These are phyloP conservation scores for Echinarachnius parma DNA, from an alignment of 53 echinoderm and acorn worm genomes.

Conservation along the genomic window DNA sequence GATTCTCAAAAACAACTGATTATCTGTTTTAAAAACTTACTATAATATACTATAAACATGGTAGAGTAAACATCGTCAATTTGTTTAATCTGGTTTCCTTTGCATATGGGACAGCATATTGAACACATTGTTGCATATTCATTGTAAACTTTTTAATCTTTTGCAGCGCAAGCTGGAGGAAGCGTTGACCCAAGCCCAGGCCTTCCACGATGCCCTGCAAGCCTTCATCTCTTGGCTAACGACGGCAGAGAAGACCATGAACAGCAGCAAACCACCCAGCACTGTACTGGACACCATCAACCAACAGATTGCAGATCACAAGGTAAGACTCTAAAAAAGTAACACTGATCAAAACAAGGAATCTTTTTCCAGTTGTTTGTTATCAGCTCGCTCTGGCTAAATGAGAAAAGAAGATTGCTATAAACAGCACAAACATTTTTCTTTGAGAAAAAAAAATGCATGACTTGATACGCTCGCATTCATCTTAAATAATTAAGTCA, in stretches of 20 bases:
- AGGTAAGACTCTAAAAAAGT: conserved; percentile 43
- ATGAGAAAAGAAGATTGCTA: no score
- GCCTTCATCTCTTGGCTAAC: conserved; percentile 96
- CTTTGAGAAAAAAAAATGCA: not conserved
- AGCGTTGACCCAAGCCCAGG: conserved; percentile 89
- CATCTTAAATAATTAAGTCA: not conserved
- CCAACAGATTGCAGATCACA: conserved; percentile 92
- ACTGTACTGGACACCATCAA: conserved; percentile 82
- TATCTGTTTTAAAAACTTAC: no score
- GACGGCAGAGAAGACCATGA: conserved; percentile 92
- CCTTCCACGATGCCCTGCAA: conserved; percentile 89
- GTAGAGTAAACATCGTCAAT: no score
- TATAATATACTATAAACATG: no score
- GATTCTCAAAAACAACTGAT: no score
- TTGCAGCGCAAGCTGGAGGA: conserved; percentile 85
- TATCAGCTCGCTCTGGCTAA: no score
- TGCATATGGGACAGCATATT: no score
- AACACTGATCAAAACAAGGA: not conserved
- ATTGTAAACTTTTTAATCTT: no score
- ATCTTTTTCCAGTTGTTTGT: no score
- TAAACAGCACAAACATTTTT: not conserved
- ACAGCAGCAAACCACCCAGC: conserved; percentile 85
- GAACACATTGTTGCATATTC: no score
- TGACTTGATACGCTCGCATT: no score
- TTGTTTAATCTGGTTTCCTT: no score